Percentiles rank a stretch among this genome's conserved stretches.
phyloP scores from a whole-genome alignment of 2,888 invertebrate genomes.

The Epiblema foenella region DNA sequence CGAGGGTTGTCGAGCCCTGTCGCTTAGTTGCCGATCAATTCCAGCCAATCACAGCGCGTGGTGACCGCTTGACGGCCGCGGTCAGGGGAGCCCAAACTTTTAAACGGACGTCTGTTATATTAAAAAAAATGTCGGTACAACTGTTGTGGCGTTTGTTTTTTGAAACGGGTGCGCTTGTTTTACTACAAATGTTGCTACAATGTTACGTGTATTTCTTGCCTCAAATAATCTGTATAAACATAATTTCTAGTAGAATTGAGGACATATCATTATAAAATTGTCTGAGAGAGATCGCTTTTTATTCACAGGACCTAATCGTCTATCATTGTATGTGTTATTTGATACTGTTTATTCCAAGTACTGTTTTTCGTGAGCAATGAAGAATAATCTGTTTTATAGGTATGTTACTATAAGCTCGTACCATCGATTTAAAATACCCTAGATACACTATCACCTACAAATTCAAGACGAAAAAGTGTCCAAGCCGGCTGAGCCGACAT shows the following conservation, averaged over 20 bases:
- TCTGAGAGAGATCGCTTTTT: no score
- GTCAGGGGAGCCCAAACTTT: slow-evolving; percentile 57
- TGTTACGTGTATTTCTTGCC: not conserved
- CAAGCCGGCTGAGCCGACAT: no score
- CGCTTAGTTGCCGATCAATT: slow-evolving; percentile 58
- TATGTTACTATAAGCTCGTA: no score
- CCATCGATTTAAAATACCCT: no score
- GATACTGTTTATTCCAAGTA: no score
- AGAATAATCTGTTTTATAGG: no score
- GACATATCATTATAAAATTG: not conserved
- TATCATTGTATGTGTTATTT: no score
- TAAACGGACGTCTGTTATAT: slow-evolving; percentile 15
- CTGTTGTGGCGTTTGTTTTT: not conserved
- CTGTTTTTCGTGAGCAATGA: no score
- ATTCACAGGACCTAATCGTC: no score
- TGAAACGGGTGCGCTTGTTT: not conserved
- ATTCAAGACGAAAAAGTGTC: no score
- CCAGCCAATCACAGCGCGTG: slow-evolving; percentile 65
- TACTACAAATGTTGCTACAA: not conserved
- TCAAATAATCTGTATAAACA: not conserved
- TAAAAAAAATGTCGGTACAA: slow-evolving; percentile 19
- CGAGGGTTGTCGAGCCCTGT: slow-evolving; percentile 41
- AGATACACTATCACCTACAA: no score
- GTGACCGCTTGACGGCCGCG: slow-evolving; percentile 52
- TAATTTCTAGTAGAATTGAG: not conserved